Evolutionary conservation across 2,797 vertebrate genomes (phyloP).

Genomic region (Pangasius larnaudii): DNA sequence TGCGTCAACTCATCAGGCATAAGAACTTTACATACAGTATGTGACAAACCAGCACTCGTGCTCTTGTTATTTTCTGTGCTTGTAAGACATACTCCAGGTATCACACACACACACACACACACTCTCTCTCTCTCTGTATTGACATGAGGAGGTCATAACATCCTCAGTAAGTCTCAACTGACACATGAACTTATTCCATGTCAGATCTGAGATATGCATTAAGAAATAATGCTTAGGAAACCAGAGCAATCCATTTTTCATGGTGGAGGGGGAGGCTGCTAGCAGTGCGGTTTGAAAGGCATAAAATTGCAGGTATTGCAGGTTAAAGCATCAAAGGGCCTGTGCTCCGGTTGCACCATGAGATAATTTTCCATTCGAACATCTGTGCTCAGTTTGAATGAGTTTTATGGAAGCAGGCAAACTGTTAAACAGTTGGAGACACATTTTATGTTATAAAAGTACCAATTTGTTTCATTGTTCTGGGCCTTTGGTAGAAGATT

Average conservation of each 20-base stretch:
- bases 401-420: neutral
- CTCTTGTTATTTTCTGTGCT: constrained; percentile 4
- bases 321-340: constrained; percentile 43
- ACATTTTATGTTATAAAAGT: neutral
- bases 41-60: neutral
- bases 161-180: neutral
- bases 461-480: constrained; percentile 4
- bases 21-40: constrained; percentile 2
- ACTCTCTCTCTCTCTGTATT: neutral
- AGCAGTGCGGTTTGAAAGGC: neutral
- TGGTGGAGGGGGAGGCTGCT: neutral
- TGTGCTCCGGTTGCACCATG: neutral
- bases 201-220: constrained; percentile 26
- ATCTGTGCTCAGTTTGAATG: constrained; percentile 18
- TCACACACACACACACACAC: neutral
- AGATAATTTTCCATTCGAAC: constrained; percentile 15
- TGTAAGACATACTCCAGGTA: neutral
- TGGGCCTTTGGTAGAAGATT: neutral
- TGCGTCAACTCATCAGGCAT: constrained; percentile 8
- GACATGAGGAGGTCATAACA: neutral
- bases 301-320: constrained; percentile 19
- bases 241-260: constrained; percentile 46
- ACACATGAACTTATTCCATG: constrained; percentile 30
- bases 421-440: constrained; percentile 8
- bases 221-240: constrained; percentile 45